phyloP scores from a whole-genome alignment of 2,113 vertebrate genomes.

The Typhlomys cinereus region DNA sequence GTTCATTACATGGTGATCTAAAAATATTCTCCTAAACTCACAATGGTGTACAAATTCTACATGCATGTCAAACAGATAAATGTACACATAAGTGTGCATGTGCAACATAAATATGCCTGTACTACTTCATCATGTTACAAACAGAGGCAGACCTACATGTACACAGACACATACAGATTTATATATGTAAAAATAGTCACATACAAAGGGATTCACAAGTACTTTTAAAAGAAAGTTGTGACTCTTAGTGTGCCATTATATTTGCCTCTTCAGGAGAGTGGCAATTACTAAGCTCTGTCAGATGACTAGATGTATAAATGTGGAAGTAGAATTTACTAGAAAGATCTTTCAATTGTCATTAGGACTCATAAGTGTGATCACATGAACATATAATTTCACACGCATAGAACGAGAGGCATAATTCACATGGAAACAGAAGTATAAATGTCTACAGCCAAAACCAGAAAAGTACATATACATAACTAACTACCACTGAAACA shows the following conservation, averaged over 20 bases:
- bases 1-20: neutral
- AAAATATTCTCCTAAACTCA: neutral
- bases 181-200: neutral
- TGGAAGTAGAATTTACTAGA: neutral
- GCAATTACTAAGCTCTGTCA: neutral
- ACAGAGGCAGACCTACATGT: neutral
- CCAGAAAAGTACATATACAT: neutral
- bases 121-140: neutral
- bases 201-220: neutral
- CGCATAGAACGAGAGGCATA: neutral
- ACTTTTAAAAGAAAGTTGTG: neutral
- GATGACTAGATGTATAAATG: neutral
- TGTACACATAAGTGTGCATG: neutral
- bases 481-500: neutral
- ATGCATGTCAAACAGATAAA: neutral
- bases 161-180: neutral
- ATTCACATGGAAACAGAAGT: constrained; percentile 1
- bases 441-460: neutral
- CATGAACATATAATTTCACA: neutral
- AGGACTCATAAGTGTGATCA: neutral
- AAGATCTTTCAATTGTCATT: neutral
- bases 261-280: constrained; percentile 4
- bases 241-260: neutral
- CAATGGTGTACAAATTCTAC: neutral
- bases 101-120: neutral